Percentiles rank a stretch among this genome's conserved stretches.
phyloP scores from a whole-genome alignment of 2,888 invertebrate species.

The Leptinotarsa haldemani region DNA sequence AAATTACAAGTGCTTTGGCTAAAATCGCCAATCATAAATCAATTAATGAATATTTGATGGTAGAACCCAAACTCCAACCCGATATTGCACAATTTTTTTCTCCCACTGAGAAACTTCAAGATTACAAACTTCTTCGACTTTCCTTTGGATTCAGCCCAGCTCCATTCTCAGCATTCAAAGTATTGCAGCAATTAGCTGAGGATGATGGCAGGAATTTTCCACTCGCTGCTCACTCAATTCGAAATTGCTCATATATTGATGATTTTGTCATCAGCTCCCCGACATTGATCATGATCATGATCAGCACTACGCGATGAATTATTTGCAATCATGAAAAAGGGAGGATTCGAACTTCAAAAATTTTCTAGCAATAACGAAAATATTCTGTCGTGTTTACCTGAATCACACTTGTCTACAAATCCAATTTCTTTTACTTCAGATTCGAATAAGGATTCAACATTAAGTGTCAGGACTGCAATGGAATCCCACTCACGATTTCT shows the following conservation, averaged over 20 bases:
- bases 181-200: not conserved
- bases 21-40: not conserved
- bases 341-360: slow-evolving; percentile 1
- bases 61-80: not conserved
- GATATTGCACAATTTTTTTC: not conserved
- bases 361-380: not conserved
- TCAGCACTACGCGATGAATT: not conserved
- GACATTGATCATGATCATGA: not conserved
- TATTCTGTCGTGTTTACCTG: not conserved
- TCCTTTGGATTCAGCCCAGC: not conserved
- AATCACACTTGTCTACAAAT: not conserved
- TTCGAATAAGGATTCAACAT: not conserved
- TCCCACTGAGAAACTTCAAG: not conserved
- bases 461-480: not conserved
- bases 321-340: not conserved
- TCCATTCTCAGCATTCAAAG: not conserved
- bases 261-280: too few relatives aligned
- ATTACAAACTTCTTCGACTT: not conserved
- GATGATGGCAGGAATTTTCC: not conserved
- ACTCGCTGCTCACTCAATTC: not conserved
- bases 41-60: not conserved
- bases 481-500: not conserved
- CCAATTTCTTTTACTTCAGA: not conserved
- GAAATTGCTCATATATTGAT: not conserved
- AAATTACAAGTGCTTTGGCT: not conserved